Evolutionary conservation across 2,888 invertebrate species (phyloP), one percentile per base, ranked within the genome.

Genomic region (Ormyrus nitidulus): DNA sequence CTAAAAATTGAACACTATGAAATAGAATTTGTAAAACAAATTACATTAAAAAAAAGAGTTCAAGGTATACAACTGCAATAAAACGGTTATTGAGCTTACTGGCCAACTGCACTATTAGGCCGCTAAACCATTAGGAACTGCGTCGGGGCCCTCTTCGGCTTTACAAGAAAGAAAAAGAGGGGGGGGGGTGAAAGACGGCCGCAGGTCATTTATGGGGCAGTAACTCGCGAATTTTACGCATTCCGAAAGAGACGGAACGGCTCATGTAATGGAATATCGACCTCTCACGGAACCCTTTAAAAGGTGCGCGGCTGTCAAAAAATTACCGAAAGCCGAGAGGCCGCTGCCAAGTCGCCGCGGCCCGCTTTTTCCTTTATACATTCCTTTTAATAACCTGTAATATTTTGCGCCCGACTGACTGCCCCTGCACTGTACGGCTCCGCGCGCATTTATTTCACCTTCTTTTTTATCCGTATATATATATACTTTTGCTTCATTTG

Each of bases 201-300:
- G 19, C 73, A 56, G 81, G 61, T 34, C 51, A 78, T 72, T 84
- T 85, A 84, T 83, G 81, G 79, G 68, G 71, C 79, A 82, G 81
- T 84, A 83, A 84, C 83, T 82, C 75, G 68, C 58, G 69, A 79
- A 79, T 84, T 85, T 85, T 85, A 84, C 83, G 84, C 78, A 85
- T 84, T 84, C 61, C 72, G 9, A n/a, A 19, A 13, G 75, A 7
- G 49, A 8, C 11, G 19, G 53, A 10, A 65, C 6, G 10, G 65
- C 6, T 11, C 19, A 2, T 11, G 53, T 75, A 71, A 80, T 71
- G 69, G 62, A 73, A 66, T 68, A 58, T 68, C n/a, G 51, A 46
- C 49, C 58, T 19, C n/a, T 71, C 10, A n/a, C 49, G 46, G 62
- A 80, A 34, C 76, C 70, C 71, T 51, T 68, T 19, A 34, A 76